Evolutionary conservation across 1,140 invertebrate genomes (phyloP), one percentile per base, ranked within the genome.

Genomic region (Antheraea pernyi): DNA sequence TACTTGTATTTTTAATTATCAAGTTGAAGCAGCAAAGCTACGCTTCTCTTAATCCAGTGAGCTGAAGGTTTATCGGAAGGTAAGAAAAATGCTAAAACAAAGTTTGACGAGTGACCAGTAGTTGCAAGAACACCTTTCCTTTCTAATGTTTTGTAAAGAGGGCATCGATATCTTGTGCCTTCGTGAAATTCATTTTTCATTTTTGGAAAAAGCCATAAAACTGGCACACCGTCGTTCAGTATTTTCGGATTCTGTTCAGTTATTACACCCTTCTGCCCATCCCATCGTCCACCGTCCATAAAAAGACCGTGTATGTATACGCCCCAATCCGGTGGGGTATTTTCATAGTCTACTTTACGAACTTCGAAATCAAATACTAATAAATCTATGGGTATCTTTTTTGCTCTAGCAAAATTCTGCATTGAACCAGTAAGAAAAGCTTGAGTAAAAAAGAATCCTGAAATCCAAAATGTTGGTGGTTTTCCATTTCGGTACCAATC

Each of bases 401-500:
- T 96, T 82, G 96, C 96, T 69, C 98, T 92, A 2, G 98, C 98
- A 89, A 94, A 99, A 89, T 99, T 99, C 90, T 99, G 98, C 76
- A 97, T 95, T 0, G 96, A 97, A 4, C 97, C 98, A 9, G 98
- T 99, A 16, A 99, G 92, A 88, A 99, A 99, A 0, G 97, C 97
- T 91, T 99, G 98, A 0, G 97, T 97, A 84, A 99, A 99, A 81
- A 97, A 99, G 86, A 99, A 98, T 10, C 98, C 98, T 0, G 98
- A 98, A 6, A 99, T 93, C 98, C 98, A 99, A 91, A 98, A 98
- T 0, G 95, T 95, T 0, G 93, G 69, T 4, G 98, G 97, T 86
- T 97, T 97, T 3, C 96, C 97, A 58, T 95, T 78, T 19, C 95
- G 88, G 75, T 95, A 95, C 98, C 98, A 99, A 39, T 94, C 92